Conservation (phyloP, 2,113 vertebrate genomes). For the Petromus typicus region DNA sequence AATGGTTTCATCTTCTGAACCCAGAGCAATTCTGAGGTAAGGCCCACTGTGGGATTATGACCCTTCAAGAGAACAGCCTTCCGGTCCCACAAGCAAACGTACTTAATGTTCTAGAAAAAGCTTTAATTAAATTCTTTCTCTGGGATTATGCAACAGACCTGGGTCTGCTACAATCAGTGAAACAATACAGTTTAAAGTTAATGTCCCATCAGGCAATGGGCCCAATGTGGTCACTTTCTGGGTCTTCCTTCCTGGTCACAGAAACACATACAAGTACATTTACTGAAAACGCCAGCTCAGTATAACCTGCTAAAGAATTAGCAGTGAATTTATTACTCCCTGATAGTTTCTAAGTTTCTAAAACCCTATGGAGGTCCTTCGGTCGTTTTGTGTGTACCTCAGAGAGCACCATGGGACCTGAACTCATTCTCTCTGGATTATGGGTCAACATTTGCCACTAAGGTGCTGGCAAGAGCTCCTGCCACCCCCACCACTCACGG, state of each 20-base stretch:
- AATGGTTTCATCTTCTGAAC: not conserved
- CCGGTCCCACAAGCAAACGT: not conserved
- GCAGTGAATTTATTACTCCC: not conserved
- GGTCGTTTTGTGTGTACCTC: not conserved
- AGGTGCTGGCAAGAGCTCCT: not conserved
- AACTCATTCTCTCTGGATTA: not conserved
- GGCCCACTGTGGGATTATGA: not conserved
- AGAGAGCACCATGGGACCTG: no score
- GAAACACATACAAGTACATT: not conserved
- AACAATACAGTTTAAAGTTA: constrained; percentile 1
- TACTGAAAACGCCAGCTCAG: not conserved
- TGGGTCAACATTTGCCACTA: no score
- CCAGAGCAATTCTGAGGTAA: not conserved
- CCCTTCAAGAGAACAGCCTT: not conserved
- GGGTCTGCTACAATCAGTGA: not conserved
- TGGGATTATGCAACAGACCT: not conserved
- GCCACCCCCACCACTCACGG: not conserved
- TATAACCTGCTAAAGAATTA: not conserved
- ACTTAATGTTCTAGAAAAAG: not conserved
- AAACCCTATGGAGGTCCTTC: no score
- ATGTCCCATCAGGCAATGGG: not conserved
- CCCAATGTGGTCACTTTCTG: not conserved
- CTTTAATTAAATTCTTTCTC: constrained; percentile 40
- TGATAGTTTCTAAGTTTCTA: no score
- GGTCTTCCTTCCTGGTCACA: not conserved